A percentile compares a stretch with the other conserved stretches of the same genome.
phyloP scores from a whole-genome alignment of 1,140 invertebrate genomes.

The Reticulitermes speratus region DNA sequence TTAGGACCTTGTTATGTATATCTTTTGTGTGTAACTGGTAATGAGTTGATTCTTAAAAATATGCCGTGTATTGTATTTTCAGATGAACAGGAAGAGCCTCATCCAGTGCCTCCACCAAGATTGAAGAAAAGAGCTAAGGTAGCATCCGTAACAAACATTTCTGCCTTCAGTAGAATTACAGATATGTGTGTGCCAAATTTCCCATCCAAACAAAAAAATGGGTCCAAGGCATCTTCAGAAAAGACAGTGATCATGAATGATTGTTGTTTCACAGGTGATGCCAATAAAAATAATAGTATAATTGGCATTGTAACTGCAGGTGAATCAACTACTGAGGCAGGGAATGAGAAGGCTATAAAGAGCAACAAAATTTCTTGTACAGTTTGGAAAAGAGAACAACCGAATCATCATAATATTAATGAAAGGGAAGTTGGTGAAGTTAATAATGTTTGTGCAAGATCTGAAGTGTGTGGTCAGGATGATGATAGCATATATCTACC shows the following conservation, averaged over 20 bases:
- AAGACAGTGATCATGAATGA: not conserved
- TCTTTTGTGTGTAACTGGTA: too few species aligned
- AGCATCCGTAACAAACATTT: not conserved
- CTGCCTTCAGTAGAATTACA: not conserved
- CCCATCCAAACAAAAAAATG: not conserved
- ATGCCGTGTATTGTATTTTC: not conserved
- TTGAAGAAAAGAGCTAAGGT: not conserved
- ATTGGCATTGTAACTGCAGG: not conserved
- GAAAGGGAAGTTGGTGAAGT: not conserved
- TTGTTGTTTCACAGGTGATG: not conserved
- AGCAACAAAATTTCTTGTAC: not conserved
- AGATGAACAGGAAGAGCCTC: not conserved
- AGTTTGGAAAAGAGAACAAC: not conserved
- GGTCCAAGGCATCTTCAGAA: not conserved
- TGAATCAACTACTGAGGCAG: not conserved
- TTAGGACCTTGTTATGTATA: too few species aligned
- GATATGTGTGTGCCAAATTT: not conserved
- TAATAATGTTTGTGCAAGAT: not conserved
- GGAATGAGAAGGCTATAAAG: not conserved
- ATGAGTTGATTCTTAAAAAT: not conserved
- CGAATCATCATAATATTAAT: not conserved
- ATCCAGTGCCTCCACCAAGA: not conserved
- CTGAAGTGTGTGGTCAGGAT: not conserved
- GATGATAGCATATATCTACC: not conserved
- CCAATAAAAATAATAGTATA: not conserved